phyloP scores from a whole-genome alignment of 2,797 vertebrate species.

The Simalia tracyae region DNA sequence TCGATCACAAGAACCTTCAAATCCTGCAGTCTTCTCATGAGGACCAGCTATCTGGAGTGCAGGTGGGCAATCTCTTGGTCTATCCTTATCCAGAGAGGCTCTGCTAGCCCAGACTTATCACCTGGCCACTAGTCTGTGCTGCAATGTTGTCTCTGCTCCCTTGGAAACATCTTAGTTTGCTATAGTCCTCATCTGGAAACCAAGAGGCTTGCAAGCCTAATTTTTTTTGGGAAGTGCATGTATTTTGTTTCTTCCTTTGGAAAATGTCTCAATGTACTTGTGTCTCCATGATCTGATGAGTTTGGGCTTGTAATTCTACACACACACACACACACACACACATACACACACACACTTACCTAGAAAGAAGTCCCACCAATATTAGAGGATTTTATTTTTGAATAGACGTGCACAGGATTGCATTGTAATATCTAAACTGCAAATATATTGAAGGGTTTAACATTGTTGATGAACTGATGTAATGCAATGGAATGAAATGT shows the following conservation, averaged over 20 bases:
- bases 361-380: not conserved
- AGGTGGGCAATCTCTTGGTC: not conserved
- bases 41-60: not conserved
- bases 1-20: not conserved
- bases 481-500: not conserved
- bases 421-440: not conserved
- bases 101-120: not conserved
- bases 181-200: not conserved
- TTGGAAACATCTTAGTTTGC: not conserved
- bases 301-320: not conserved
- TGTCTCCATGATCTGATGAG: not conserved
- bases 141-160: not conserved
- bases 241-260: not conserved
- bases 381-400: not conserved
- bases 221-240: not conserved
- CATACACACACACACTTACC: not conserved
- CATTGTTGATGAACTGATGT: not conserved
- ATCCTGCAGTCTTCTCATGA: not conserved
- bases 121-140: not conserved
- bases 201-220: not conserved
- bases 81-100: not conserved
- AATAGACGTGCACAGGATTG: not conserved
- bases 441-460: not conserved
- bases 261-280: not conserved
- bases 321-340: too few species aligned